These are phyloP conservation scores for Ramazzottius varieornatus DNA, from an alignment of 2,888 invertebrate species.

Conservation along the genomic window DNA sequence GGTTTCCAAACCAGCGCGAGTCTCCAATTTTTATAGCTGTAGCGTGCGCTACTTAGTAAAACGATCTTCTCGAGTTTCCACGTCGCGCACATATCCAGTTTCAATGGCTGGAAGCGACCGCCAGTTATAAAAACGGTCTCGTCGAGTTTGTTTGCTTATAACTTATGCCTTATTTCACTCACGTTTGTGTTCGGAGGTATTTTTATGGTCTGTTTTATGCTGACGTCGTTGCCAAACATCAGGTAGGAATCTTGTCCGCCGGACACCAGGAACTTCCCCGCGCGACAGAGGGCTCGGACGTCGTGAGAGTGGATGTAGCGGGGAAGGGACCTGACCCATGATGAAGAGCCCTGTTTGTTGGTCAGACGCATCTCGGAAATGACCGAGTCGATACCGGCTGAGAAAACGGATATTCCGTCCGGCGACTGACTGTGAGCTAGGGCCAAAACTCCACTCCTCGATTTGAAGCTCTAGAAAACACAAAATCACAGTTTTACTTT, in stretches of 20 bases:
- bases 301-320: constrained; percentile 19
- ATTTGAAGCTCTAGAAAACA: not conserved
- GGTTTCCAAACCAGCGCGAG: too few species aligned
- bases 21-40: too few species aligned
- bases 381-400: not conserved
- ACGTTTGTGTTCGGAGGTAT: not conserved
- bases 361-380: not conserved
- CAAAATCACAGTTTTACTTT: too few species aligned
- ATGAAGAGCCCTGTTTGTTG: not conserved
- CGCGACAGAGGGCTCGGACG: constrained; percentile 16
- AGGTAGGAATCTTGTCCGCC: constrained; percentile 12
- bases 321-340: constrained; percentile 16
- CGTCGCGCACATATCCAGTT: too few species aligned
- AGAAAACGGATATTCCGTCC: not conserved
- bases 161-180: not conserved
- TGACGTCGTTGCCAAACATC: not conserved
- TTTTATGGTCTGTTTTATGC: not conserved
- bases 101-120: not conserved
- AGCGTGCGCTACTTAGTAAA: too few species aligned
- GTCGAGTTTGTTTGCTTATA: not conserved
- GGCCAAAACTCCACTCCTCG: not conserved
- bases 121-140: too few species aligned
- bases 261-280: constrained; percentile 14
- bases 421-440: not conserved
- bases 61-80: too few species aligned